A percentile compares a stretch with the other conserved stretches of the same genome.
Conservation (phyloP, 2,113 vertebrate species). For the Perca schrenkii region DNA sequence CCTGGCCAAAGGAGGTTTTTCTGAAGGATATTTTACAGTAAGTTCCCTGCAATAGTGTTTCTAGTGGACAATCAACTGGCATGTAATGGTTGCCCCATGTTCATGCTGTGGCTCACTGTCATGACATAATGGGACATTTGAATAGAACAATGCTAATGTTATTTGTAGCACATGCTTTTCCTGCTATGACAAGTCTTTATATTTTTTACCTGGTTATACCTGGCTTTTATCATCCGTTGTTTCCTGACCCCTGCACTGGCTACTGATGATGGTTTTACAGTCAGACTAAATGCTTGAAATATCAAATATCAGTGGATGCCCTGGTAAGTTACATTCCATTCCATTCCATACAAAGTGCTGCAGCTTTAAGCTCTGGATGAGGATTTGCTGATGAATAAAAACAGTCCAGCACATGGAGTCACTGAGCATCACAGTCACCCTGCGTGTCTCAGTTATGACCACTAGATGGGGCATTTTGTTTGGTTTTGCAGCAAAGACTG, state of each 20-base stretch:
- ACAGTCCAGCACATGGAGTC: neutral
- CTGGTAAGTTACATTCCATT: neutral
- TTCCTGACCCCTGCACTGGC: neutral
- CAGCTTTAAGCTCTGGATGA: neutral
- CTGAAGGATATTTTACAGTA: too few relatives aligned
- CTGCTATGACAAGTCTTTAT: too few relatives aligned
- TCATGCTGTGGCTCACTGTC: too few relatives aligned
- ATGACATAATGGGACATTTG: too few relatives aligned
- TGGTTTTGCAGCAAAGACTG: neutral
- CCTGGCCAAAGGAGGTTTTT: too few relatives aligned
- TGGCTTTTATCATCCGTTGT: neutral
- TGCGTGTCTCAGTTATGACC: slow-evolving; percentile 21
- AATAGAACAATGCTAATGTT: too few relatives aligned
- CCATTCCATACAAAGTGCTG: neutral
- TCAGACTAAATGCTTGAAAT: neutral
- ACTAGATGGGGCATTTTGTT: slow-evolving; percentile 62
- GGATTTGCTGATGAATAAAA: neutral
- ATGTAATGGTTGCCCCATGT: too few relatives aligned
- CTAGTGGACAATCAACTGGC: too few relatives aligned
- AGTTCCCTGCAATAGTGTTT: too few relatives aligned
- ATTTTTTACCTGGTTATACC: too few relatives aligned
- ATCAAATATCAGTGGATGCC: neutral
- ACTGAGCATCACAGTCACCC: neutral
- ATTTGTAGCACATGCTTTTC: neutral
- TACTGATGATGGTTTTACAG: neutral